A percentile compares a stretch with the other conserved stretches of the same genome.
Conservation (phyloP, 2,888 invertebrate genomes). For the Osmoderma eremita region DNA sequence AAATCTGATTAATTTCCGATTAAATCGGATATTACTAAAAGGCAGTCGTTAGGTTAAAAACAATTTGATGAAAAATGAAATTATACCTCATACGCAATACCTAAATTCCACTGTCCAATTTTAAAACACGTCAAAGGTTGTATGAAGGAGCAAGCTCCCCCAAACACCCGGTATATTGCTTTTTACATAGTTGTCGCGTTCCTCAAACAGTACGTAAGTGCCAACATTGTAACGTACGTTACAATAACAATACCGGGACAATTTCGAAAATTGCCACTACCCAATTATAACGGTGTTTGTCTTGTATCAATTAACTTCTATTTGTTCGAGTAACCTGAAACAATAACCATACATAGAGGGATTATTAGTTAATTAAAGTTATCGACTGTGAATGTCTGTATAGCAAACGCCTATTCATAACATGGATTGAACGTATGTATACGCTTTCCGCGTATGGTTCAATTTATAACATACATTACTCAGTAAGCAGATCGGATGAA, state of each 20-base stretch:
- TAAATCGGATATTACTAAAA: no score
- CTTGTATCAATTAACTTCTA: slow-evolving; percentile 20
- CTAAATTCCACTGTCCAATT: no score
- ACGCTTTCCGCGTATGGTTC: not conserved
- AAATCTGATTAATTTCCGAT: no score
- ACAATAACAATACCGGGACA: not conserved
- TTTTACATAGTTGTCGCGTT: no score
- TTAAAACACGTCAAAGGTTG: no score
- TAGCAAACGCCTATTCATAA: not conserved
- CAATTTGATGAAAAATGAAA: no score
- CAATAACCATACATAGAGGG: slow-evolving; percentile 20
- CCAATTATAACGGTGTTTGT: slow-evolving; percentile 25
- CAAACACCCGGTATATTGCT: no score
- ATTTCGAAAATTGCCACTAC: slow-evolving; percentile 17
- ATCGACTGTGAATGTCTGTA: slow-evolving; percentile 20
- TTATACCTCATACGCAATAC: no score
- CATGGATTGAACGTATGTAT: not conserved
- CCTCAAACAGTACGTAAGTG: no score
- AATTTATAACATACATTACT: not conserved
- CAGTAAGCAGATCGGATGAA: not conserved
- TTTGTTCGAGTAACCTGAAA: slow-evolving; percentile 29
- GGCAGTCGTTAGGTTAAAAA: no score
- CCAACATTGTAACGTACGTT: no score
- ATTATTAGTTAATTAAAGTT: slow-evolving; percentile 37
- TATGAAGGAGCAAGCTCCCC: no score